These are phyloP conservation scores for Vulpes lagopus DNA, from an alignment of 2,113 vertebrate genomes.

Conservation along the genomic window DNA sequence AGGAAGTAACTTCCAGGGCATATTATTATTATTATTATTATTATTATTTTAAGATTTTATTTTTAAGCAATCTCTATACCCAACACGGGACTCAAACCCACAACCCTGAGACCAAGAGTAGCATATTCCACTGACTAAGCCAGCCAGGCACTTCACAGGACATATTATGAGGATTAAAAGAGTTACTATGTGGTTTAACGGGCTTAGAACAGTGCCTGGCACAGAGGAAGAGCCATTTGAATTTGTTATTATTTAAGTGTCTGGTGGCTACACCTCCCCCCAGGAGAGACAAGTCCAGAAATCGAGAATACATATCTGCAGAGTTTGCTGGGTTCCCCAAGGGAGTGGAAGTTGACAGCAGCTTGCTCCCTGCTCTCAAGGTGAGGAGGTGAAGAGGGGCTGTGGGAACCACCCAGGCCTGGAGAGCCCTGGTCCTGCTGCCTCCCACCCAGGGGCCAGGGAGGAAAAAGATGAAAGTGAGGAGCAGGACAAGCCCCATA, in stretches of 20 bases:
- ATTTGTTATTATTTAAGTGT: neutral
- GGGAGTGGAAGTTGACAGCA: neutral
- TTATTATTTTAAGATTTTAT: no score
- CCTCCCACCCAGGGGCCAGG: conserved; percentile 36
- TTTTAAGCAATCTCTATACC: neutral
- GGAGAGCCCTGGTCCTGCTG: neutral
- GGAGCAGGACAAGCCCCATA: neutral
- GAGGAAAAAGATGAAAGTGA: conserved; percentile 67
- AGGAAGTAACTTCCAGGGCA: neutral
- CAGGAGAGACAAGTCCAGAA: neutral
- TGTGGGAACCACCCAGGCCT: conserved; percentile 65
- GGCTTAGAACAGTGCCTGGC: neutral
- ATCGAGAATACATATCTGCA: neutral
- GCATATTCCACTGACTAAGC: neutral
- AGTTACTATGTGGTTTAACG: neutral
- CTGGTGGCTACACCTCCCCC: neutral
- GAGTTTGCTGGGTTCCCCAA: neutral
- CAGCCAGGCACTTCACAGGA: neutral
- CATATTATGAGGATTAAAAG: neutral
- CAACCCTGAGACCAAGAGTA: neutral
- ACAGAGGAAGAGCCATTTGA: neutral
- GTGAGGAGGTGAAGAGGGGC: neutral
- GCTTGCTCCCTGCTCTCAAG: neutral
- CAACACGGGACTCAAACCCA: neutral
- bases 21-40: neutral